Conservation (phyloP, 2,797 vertebrate genomes). For the Acanthurus tractus region DNA sequence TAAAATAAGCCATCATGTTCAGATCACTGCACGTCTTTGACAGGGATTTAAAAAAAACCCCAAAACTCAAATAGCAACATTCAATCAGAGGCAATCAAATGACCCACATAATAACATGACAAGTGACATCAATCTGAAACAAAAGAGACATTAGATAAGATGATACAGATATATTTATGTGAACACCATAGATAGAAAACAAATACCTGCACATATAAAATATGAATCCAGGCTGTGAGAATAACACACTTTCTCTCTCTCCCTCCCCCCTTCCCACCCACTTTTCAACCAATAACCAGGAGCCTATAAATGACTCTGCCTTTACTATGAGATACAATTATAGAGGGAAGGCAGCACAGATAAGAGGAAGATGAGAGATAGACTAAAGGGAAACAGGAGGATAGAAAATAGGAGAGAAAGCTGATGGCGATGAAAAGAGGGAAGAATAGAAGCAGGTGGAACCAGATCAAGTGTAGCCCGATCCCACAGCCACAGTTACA, state of each 20-base stretch:
- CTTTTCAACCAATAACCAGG: conserved; percentile 56
- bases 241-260: background rate
- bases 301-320: conserved; percentile 49
- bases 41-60: too few relatives aligned
- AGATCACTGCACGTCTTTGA: too few relatives aligned
- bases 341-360: conserved; percentile 34
- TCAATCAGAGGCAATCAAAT: too few relatives aligned
- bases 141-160: too few relatives aligned
- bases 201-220: too few relatives aligned
- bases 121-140: too few relatives aligned
- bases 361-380: conserved; percentile 31
- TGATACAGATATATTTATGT: too few relatives aligned
- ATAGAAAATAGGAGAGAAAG: conserved; percentile 1
- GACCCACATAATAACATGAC: too few relatives aligned
- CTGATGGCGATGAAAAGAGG: conserved; percentile 10
- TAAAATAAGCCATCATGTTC: too few relatives aligned
- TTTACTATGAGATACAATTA: conserved; percentile 46
- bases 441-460: conserved; percentile 26
- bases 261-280: conserved; percentile 11
- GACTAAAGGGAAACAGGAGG: conserved; percentile 1
- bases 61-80: too few relatives aligned
- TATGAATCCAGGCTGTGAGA: background rate
- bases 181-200: too few relatives aligned
- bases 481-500: too few relatives aligned
- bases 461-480: conserved; percentile 31